Base-by-base conservation (phyloP, 2,797 vertebrate genomes). In the Helarctos malayanus region DNA sequence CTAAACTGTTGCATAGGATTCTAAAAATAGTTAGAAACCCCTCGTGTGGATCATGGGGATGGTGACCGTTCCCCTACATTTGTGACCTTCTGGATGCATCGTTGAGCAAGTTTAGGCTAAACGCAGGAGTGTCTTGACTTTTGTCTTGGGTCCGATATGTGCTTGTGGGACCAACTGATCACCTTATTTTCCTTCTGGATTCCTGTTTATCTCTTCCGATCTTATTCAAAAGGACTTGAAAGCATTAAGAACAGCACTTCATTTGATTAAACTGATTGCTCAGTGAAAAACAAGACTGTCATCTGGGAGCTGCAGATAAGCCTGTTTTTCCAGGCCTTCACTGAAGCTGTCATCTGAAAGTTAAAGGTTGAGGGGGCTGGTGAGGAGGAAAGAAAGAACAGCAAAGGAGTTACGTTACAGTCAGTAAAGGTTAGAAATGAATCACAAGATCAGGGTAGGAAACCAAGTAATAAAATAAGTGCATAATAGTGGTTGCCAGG, bases 71-170 rank as follows among this genome's bases (percentile, higher is more conserved):
- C 38, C 41, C 68, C 65, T 19, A 13, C 45, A n/a, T n/a, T 95
- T 61, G 7, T 56, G 86, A 1, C 45, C 86, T 95, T 91, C 91
- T 89, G 89, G 81, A 63, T 69, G 49, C 83, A 94, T 73, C 85
- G 94, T 92, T 32, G 15, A 52, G 65, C 27, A 95, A 93, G 97
- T 98, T 97, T 89, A 93, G 93, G 89, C 92, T 97, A 86, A 88
- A 86, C 76, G 83, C 79, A 97, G 73, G 79, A 68, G 84, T 18
- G 52, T 73, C 93, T 84, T n/a, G 93, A 87, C 97, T 97, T 93
- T 49, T 45, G 95, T 94, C 98, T 97, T 52, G 83, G 85, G 85
- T 95, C 93, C 89, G 35, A 12, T n/a, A 4, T 82, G 93, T 97
- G 92, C 95, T 71, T 57, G 0, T 1, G 29, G 84, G 59, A 81